Base-by-base conservation (phyloP, 2,113 vertebrate genomes). In the Otolemur garnettii region DNA sequence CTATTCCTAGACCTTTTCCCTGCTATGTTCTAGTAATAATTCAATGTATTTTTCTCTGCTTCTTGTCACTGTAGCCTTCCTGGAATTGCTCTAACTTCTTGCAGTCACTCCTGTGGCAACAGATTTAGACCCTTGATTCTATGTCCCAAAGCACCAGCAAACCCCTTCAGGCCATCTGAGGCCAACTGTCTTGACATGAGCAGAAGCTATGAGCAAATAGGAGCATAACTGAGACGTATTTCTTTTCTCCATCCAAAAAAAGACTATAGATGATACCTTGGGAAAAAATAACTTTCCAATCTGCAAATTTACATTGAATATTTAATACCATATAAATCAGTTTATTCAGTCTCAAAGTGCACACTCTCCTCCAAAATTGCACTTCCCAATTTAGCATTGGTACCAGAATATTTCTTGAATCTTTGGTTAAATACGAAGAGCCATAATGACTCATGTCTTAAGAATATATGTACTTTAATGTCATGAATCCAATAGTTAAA, bases 201-300 rank as follows among this genome's bases (percentile, higher is more conserved):
- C n/a, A 87, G 24, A 84, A 93, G 18, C 19, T 79, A 6, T 60
- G 28, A 94, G 68, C 28, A 82, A 38, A 78, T 68, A 72, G 57
- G 50, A 89, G 13, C 33, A 93, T 33, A 92, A 35, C 17, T 94
- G 35, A 78, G 12, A 75, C 71, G 22, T 38, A 68, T 35, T 45
- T 75, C 28, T 72, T 74, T 95, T 75, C n/a, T 50, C 11, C 42
- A 64, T 8, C 42, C 17, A 62, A 35, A 66, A 50, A 64, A 69
- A 60, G 22, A 79, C 2, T 77, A 21, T 57, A 81, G 14, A 55
- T 30, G 87, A 84, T 81, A 91, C 86, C 1, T 10, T 74, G 35
- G 26, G 18, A 72, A 93, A 96, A 97, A 97, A 84, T 77, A 81
- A 42, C 33, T 28, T 84, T 57, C 26, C 28, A 75, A 50, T 78